Base-by-base conservation (phyloP, 1,140 invertebrate species). In the Aphaenogaster ashmeadi region DNA sequence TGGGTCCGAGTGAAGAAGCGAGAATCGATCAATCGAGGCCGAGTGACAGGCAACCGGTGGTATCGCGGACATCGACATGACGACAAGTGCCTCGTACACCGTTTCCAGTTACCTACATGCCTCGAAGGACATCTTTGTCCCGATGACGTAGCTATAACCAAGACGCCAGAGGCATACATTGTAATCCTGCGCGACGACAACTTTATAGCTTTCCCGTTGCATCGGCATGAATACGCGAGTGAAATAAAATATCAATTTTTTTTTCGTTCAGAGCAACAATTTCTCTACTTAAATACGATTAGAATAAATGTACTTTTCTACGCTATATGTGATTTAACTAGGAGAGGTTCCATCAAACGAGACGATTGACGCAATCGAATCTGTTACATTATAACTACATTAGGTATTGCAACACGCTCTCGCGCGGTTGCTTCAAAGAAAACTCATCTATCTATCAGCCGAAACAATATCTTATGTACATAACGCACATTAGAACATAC, bases 11-110 rank as follows among this genome's bases (percentile, higher is more conserved):
- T 66, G 77, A 77, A 87, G 86, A 91, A 91, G 87, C 85, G 91
- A 92, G 89, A 88, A 91, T 58, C 92, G 91, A 93, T 94, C 93
- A 92, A 94, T 94, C 93, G 92, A 92, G 87, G 87, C 69, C 84
- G 88, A 92, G 88, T 91, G 93, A 93, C 93, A 93, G 93, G 89
- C 88, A 87, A 90, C 36, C 88, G 87, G 90, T 78, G 89, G 83
- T 93, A 93, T 93, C 92, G 84, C 80, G 72, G 72, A 80, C 88
- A 93, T 92, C 92, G 89, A 90, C 88, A 90, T 58, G 87, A 88
- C 89, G 92, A 94, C 93, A 93, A 94, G 91, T 94, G 90, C 89
- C 91, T 81, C 54, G 89, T 83, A 81, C 87, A 89, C 85, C 80
- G 90, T 92, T 90, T 69, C 72, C 58, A 86, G 80, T 89, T 91